A percentile compares a stretch with the other conserved stretches of the same genome.
Evolutionary conservation across 2,888 invertebrate species (phyloP).

Genomic region (Drosophila setosimentum): DNA sequence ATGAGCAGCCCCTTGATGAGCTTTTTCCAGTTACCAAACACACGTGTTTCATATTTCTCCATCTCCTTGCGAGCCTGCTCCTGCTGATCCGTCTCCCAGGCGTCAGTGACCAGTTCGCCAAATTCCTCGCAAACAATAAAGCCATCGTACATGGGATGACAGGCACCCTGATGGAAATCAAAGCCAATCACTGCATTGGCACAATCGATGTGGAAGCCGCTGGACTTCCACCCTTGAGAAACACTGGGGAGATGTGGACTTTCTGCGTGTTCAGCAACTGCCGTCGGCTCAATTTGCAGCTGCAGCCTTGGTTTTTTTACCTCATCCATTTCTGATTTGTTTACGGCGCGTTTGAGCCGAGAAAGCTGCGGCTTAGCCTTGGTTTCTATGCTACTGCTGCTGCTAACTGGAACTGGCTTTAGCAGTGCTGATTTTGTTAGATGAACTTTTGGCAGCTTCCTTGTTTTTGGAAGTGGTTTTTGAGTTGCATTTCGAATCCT

Average conservation of each 20-base stretch:
- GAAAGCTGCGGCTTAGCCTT: conserved; percentile 35
- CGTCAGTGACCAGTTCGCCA: conserved; percentile 92
- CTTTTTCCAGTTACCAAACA: conserved; percentile 95
- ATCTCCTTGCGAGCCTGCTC: conserved; percentile 89
- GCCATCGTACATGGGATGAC: conserved; percentile 94
- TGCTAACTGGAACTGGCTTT: background rate
- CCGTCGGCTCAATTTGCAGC: conserved; percentile 22
- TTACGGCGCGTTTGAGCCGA: conserved; percentile 42
- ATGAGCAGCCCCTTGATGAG: conserved; percentile 93
- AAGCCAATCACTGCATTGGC: conserved; percentile 98
- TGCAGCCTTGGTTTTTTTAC: conserved; percentile 46
- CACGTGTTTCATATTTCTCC: conserved; percentile 92
- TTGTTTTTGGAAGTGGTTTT: conserved; percentile 13
- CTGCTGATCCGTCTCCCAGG: conserved; percentile 95
- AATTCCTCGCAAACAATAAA: conserved; percentile 97
- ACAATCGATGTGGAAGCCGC: conserved; percentile 90
- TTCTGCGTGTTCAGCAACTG: conserved; percentile 74
- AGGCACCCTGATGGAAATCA: conserved; percentile 94
- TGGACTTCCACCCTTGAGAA: conserved; percentile 53
- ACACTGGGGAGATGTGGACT: conserved; percentile 72
- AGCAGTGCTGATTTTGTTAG: background rate
- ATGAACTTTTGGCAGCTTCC: conserved; percentile 8
- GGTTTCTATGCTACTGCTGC: conserved; percentile 1
- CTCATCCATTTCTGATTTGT: conserved; percentile 1
- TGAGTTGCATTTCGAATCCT: conserved; percentile 1